Evolutionary conservation across 2,888 invertebrate species (phyloP), one percentile per base, ranked within the genome.

Genomic region (Diplolepis rosae): DNA sequence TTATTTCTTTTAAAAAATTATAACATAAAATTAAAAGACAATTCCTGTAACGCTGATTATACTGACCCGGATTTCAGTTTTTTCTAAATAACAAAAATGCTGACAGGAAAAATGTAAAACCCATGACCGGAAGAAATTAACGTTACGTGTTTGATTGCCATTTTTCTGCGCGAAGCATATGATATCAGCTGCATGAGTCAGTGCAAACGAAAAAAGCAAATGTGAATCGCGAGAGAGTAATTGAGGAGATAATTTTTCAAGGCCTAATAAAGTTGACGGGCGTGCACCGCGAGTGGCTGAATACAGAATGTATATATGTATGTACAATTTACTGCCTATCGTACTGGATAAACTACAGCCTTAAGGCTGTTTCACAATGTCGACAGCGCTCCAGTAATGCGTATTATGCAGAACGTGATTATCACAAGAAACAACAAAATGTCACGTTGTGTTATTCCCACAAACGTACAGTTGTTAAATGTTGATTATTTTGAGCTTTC

Each of bases 191-290:
- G 56, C 56, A 56, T 56, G 56, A 56, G 56, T 56, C 56, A 56
- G 56, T 56, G 32, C 9, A 54, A 54, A 54, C n/a, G 9, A 54
- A 54, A 54, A 56, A 56, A 35, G 22, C 13, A 32, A 54, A 54
- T 32, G 32, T 24, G 56, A 56, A 56, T 35, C 22, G 56, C 24
- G 13, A 24, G 24, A 56, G 56, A 56, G 52, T 52, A 52, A 52
- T 52, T 35, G 56, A 22, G 13, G 56, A 56, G 56, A 56, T 56
- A 56, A 56, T 56, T 56, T 56, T 35, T 35, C 35, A 56, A 56
- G 56, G 35, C 18, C 35, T 35, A 56, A 30, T 56, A 24, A 56
- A 56, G 22, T 22, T 35, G 35, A 9, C 56, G 35, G 35, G 24
- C 35, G 35, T 56, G 18, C 5, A 35, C 7, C 28, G 52, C 52